Evolutionary conservation across 2,888 invertebrate genomes (phyloP), one percentile per base, ranked within the genome.

Genomic region (Stegana nigrithorax): DNA sequence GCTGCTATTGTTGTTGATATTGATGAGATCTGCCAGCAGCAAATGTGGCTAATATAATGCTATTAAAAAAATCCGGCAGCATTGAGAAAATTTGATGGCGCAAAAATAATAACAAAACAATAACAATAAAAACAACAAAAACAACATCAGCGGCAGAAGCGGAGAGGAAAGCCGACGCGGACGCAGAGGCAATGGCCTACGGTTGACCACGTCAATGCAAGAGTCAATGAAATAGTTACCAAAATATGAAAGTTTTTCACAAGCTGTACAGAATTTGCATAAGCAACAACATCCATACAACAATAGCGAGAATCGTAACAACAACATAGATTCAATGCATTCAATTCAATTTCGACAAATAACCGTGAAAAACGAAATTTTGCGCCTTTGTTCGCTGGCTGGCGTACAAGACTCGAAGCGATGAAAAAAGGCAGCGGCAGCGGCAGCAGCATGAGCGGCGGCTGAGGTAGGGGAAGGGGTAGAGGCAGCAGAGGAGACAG

Each of bases 241-340:
- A n/a, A n/a, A n/a, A n/a, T n/a, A n/a, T n/a, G n/a, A n/a, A n/a
- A 10, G 17, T 39, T 39, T 39, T 39, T 5, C 39, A 39, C 7
- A 2, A 39, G 14, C 5, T 12, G 32, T n/a, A 32, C 8, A 64
- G 69, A 79, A 77, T 75, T 75, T 75, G 75, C 79, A 75, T 75
- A 75, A 79, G 67, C 75, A 78, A 67, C 77, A 73, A 47, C 73
- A 75, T 71, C 75, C 74, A 78, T 78, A 72, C 75, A 69, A 75
- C 66, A 69, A 39, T 55, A 36, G 21, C 7, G 21, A 45, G 8
- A 45, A 45, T 19, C 21, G 25, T 21, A 47, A 47, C 25, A 23
- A 47, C 47, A 47, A 47, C 47, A 47, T 14, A n/a, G n/a, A n/a
- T n/a, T n/a, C 25, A 2, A 6, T 47, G 21, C 47, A 47, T 51